These are phyloP conservation scores for Microtus montanus DNA, from an alignment of 2,113 vertebrate genomes.

Conservation along the genomic window DNA sequence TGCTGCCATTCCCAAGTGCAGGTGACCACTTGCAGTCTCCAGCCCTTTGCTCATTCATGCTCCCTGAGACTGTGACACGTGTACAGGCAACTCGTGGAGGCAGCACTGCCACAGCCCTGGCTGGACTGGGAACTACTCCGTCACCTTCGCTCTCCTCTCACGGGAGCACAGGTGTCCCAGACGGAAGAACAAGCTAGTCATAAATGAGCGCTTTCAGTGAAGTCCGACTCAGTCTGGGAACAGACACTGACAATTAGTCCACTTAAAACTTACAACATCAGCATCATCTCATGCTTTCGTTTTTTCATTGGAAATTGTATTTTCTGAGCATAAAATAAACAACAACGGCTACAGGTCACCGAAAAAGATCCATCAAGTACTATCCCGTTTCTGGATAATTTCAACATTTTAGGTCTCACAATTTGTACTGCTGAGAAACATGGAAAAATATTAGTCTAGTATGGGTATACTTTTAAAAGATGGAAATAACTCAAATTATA, in stretches of 20 bases:
- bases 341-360: slow-evolving; percentile 27
- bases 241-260: not conserved
- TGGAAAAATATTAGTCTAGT: slow-evolving; percentile 5
- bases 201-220: not conserved
- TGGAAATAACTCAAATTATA: slow-evolving; percentile 22
- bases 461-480: slow-evolving; percentile 34
- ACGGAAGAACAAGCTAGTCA: not conserved
- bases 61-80: not conserved
- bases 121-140: not conserved
- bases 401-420: slow-evolving; percentile 14
- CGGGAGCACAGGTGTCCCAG: not conserved
- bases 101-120: not conserved
- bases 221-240: slow-evolving; percentile 32
- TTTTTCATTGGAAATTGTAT: slow-evolving; percentile 61
- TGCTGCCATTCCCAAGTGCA: not conserved
- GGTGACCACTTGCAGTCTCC: not conserved
- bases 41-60: not conserved
- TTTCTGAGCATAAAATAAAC: slow-evolving; percentile 59
- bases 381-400: slow-evolving; percentile 23
- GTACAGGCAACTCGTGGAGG: not conserved
- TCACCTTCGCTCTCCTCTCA: not conserved
- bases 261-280: slow-evolving; percentile 51
- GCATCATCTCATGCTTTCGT: slow-evolving; percentile 58
- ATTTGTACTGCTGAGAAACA: slow-evolving; percentile 54
- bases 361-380: slow-evolving; percentile 31